Percentiles rank a stretch among this genome's conserved stretches.
Evolutionary conservation across 1,140 invertebrate genomes (phyloP).

Genomic region (Orchesella cincta): DNA sequence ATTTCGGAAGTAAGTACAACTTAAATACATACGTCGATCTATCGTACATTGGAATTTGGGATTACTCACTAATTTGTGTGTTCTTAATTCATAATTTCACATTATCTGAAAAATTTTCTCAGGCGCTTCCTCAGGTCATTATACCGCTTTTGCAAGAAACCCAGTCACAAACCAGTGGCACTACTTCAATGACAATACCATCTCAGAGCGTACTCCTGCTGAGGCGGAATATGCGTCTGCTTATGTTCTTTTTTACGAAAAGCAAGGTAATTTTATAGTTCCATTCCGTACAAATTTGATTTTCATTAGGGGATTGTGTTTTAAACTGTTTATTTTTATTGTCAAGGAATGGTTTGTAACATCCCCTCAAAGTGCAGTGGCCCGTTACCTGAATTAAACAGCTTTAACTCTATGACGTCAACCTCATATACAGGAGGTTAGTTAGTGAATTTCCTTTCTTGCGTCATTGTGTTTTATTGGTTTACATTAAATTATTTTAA

Average conservation of each 20-base stretch:
- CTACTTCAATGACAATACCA: slow-evolving; percentile 69
- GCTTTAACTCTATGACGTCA: not conserved
- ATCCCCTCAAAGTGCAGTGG: not conserved
- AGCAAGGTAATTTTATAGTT: slow-evolving; percentile 58
- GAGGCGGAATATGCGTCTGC: slow-evolving; percentile 68
- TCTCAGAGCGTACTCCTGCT: slow-evolving; percentile 63
- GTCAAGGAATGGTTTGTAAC: not conserved
- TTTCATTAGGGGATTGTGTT: not conserved
- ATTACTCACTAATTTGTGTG: too few relatives aligned
- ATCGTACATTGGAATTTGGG: not conserved
- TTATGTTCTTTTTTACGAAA: slow-evolving; percentile 71
- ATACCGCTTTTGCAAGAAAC: slow-evolving; percentile 69
- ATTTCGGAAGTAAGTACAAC: slow-evolving; percentile 66
- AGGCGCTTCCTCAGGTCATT: slow-evolving; percentile 70
- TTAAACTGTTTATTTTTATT: not conserved
- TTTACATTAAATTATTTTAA: not conserved
- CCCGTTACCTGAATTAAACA: slow-evolving; percentile 15
- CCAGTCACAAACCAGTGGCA: slow-evolving; percentile 66
- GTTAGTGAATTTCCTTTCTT: slow-evolving; percentile 19
- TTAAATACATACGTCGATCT: not conserved
- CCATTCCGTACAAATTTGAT: not conserved
- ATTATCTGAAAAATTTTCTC: slow-evolving; percentile 53
- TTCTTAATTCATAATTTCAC: too few relatives aligned
- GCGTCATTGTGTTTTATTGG: too few relatives aligned
- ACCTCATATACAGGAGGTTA: not conserved